Evolutionary conservation across 2,888 invertebrate species (phyloP).

Genomic region (Venusia cambrica): DNA sequence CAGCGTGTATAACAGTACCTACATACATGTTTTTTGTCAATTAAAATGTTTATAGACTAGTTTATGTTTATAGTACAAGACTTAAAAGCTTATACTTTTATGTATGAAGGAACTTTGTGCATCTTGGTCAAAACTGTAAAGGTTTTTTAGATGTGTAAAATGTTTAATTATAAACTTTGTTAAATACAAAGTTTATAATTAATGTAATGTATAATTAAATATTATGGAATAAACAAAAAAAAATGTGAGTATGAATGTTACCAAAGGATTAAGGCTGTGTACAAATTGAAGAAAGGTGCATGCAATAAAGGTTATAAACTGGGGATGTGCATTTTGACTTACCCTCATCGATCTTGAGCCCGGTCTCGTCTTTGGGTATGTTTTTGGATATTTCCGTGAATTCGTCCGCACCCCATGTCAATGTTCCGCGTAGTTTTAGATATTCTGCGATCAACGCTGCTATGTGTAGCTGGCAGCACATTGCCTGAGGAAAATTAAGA

Average conservation of each 20-base stretch:
- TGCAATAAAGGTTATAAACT: conserved; percentile 41
- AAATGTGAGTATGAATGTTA: conserved; percentile 8
- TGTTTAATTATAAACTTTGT: too few species aligned
- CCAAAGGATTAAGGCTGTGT: conserved; percentile 50
- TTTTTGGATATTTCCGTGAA: conserved; percentile 92
- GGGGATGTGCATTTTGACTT: conserved; percentile 39
- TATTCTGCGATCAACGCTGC: conserved; percentile 97
- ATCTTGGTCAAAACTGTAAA: too few species aligned
- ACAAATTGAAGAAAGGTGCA: conserved; percentile 35
- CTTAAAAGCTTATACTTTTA: too few species aligned
- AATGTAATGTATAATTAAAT: too few species aligned
- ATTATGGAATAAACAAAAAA: not conserved
- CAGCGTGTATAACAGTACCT: too few species aligned
- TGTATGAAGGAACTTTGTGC: too few species aligned
- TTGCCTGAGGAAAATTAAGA: conserved; percentile 81
- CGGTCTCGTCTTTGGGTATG: conserved; percentile 92
- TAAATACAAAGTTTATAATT: too few species aligned
- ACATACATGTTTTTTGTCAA: too few species aligned
- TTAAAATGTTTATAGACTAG: too few species aligned
- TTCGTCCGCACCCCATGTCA: conserved; percentile 92
- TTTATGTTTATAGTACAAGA: too few species aligned
- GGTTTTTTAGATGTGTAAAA: too few species aligned
- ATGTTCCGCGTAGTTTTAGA: conserved; percentile 86
- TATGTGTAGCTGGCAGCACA: conserved; percentile 96
- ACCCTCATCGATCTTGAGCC: conserved; percentile 91